Base-by-base conservation (phyloP, 2,888 invertebrate species). In the Drosophila neotestacea region DNA sequence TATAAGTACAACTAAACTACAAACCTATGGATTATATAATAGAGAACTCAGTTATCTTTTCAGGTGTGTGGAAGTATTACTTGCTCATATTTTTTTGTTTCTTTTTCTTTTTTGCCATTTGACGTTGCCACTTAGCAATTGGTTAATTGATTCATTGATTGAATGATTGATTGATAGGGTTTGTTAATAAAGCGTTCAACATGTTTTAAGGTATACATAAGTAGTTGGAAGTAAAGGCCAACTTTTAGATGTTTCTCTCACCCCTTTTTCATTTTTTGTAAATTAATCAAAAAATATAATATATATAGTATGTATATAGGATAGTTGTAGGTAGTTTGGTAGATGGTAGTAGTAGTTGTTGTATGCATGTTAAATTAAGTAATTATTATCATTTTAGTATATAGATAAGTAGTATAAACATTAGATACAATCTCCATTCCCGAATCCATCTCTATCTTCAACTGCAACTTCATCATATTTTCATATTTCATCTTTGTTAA, bases 271-370 rank as follows among this genome's bases (percentile, higher is more conserved):
- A 1, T 27, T 52, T 13, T 42, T 44, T 62, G 81, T 81, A 84
- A 81, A 84, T 81, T 51, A 72, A 71, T 81, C 70, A 73, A 84
- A 84, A 84, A 81, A 81, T 82, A 55, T 42, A 81, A 63, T 69
- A 51, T 71, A 61, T 71, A 44, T 42, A 61, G 46, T 46, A 27
- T 22, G 34, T 64, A 63, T 68, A 51, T 38, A 68, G 50, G 48
- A 58, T 56, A 30, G 54, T 65, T 46, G 30, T 38, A 41, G 34
- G 44, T 68, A 54, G 70, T 55, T 55, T 75, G 47, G 65, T 75
- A 62, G 70, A 52, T 55, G 44, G 32, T 59, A 59, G 34, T 63
- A 58, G 55, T 55, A 42, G 22, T 64, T 46, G 30, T 66, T 51
- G 52, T 44, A 56, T 56, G 56, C 56, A 61, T 56, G 70, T 63